phyloP scores from a whole-genome alignment of 2,113 vertebrate species.

The Tragelaphus scriptus region DNA sequence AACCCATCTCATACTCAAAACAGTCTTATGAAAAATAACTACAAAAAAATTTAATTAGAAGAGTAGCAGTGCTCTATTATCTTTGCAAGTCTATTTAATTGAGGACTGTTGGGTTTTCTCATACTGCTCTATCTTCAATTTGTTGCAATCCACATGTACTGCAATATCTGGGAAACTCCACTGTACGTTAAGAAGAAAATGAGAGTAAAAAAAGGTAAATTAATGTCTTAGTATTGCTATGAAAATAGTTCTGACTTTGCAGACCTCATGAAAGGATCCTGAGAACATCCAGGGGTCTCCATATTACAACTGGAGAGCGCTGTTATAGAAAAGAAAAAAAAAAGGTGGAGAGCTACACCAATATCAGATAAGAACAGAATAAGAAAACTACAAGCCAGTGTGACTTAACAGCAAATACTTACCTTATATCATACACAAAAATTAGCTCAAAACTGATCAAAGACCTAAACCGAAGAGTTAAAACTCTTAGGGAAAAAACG shows the following conservation, averaged over 20 bases:
- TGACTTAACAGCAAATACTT: neutral
- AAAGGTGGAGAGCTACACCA: neutral
- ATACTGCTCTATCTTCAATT: neutral
- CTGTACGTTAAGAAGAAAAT: neutral
- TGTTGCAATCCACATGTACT: neutral
- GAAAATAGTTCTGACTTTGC: neutral
- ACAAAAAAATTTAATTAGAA: neutral
- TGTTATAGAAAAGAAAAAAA: neutral
- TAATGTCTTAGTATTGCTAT: neutral
- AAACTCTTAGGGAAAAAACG: neutral
- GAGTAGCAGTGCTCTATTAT: neutral
- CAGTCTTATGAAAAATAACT: neutral
- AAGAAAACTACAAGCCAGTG: neutral
- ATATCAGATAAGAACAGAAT: neutral
- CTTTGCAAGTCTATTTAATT: neutral
- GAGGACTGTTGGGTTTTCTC: neutral
- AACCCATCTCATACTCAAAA: neutral
- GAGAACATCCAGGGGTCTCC: neutral
- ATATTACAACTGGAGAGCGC: neutral
- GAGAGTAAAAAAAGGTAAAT: neutral
- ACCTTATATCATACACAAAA: neutral
- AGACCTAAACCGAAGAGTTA: neutral
- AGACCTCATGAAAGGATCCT: neutral
- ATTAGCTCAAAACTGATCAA: neutral
- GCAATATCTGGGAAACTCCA: neutral